Percentiles rank a stretch among this genome's conserved stretches.
Evolutionary conservation across 1,140 invertebrate genomes (phyloP).

Genomic region (Penaeus vannamei): DNA sequence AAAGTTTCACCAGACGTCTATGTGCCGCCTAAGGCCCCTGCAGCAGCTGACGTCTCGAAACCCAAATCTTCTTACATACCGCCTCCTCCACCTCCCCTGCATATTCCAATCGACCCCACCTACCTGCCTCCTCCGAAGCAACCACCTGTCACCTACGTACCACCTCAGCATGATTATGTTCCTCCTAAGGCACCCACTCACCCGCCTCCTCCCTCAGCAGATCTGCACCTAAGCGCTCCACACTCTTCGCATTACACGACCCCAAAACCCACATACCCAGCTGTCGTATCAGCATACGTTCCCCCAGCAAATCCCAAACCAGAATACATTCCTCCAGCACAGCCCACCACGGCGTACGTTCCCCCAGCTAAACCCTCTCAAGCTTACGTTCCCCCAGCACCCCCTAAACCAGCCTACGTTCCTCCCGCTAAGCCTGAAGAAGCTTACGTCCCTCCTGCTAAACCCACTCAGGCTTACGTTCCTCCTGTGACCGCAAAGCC

Average conservation of each 20-base stretch:
- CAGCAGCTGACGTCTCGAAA: background rate
- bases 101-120: conserved; percentile 8
- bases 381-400: conserved; percentile 31
- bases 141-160: background rate
- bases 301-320: conserved; percentile 37
- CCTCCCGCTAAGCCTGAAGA: background rate
- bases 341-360: conserved; percentile 20
- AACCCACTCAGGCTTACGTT: too few species aligned
- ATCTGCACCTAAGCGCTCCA: too few species aligned
- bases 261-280: too few species aligned
- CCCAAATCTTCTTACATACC: background rate
- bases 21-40: background rate
- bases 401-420: conserved; percentile 37
- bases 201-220: too few species aligned
- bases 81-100: background rate
- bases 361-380: background rate
- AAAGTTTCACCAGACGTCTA: background rate
- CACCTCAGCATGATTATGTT: background rate
- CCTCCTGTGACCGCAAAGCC: too few species aligned
- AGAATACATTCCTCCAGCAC: conserved; percentile 43
- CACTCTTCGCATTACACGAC: too few species aligned
- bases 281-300: background rate
- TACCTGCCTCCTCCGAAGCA: conserved; percentile 1
- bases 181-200: too few species aligned
- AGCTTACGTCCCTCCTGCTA: background rate